Evolutionary conservation across 2,797 vertebrate species (phyloP).

Genomic region (Muscicapa striata): DNA sequence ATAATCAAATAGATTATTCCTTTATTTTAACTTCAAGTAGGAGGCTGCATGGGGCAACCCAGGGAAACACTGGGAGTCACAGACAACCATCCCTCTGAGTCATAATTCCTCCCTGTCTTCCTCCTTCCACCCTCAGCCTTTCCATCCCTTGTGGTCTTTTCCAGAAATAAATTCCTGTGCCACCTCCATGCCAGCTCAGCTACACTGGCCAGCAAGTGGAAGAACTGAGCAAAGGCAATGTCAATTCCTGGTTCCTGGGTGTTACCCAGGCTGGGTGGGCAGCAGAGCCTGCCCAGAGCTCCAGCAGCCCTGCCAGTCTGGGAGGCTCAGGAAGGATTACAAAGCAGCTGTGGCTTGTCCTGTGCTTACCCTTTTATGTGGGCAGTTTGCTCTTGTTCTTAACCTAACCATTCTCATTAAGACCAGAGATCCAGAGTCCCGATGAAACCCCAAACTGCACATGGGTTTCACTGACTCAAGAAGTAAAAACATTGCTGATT

Average conservation of each 20-base stretch:
- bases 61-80: slow-evolving; percentile 10
- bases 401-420: not conserved
- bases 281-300: not conserved
- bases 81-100: not conserved
- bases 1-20: not conserved
- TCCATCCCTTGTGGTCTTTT: not conserved
- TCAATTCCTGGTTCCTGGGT: not conserved
- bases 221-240: not conserved
- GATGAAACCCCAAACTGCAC: not conserved
- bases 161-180: not conserved
- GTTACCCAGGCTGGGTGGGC: not conserved
- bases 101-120: not conserved
- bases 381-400: not conserved
- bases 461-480: not conserved
- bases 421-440: not conserved
- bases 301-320: not conserved
- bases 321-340: not conserved
- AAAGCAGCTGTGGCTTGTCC: not conserved
- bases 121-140: not conserved
- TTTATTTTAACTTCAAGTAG: not conserved
- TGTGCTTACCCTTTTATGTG: not conserved
- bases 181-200: not conserved
- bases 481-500: not conserved
- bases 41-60: not conserved
- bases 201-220: not conserved